phyloP scores from a whole-genome alignment of 92 coral and sea anemone species.

The Epizoanthus rinbou region DNA sequence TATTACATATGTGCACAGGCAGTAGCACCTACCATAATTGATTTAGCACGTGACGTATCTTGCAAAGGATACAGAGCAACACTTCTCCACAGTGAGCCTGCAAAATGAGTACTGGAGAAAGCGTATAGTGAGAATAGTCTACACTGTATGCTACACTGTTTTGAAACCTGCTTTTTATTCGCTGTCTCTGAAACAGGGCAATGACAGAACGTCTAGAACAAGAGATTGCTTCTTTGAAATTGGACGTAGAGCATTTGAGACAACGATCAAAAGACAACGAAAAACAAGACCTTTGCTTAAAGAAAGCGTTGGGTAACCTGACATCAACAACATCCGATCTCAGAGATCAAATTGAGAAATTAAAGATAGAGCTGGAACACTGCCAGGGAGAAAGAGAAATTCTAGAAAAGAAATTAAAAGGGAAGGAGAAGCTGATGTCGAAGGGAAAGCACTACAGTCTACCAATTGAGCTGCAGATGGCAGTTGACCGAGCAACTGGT shows the following conservation, averaged over 20 bases:
- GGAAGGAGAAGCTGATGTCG: background rate
- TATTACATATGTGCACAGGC: too few relatives aligned
- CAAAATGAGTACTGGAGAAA: too few relatives aligned
- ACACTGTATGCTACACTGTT: too few relatives aligned
- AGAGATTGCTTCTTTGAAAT: slow-evolving; percentile 17
- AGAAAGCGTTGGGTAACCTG: slow-evolving; percentile 8
- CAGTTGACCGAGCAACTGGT: slow-evolving; percentile 13
- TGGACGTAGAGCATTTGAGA: slow-evolving; percentile 10
- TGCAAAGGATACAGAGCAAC: too few relatives aligned
- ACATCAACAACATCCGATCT: background rate
- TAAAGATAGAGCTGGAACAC: background rate
- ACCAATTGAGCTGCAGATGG: slow-evolving; percentile 2
- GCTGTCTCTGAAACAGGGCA: background rate
- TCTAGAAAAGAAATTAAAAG: background rate
- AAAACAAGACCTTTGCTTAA: slow-evolving; percentile 1
- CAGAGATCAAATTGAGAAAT: background rate
- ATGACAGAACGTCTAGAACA: slow-evolving; percentile 14
- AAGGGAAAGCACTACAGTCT: background rate
- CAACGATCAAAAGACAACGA: slow-evolving; percentile 2
- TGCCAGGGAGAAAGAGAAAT: background rate
- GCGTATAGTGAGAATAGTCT: too few relatives aligned
- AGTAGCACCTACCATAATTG: too few relatives aligned
- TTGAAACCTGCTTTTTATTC: background rate
- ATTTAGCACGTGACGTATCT: too few relatives aligned
- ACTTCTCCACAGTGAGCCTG: too few relatives aligned